Conservation (phyloP, 2,113 vertebrate genomes). For the Antigone vipio region DNA sequence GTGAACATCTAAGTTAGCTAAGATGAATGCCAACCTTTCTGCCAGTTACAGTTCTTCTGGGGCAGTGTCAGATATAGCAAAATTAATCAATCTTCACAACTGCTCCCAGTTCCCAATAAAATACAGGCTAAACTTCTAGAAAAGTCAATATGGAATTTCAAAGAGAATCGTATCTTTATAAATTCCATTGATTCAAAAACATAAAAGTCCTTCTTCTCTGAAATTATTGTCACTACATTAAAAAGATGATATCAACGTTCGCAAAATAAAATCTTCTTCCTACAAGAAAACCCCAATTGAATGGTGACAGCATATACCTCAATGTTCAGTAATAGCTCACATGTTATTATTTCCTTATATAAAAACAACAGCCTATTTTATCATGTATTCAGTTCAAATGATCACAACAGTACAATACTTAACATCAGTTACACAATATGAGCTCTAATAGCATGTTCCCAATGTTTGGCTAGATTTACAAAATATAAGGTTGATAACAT, state of each 20-base stretch:
- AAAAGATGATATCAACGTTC: not conserved
- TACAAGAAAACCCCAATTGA: not conserved
- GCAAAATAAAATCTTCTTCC: not conserved
- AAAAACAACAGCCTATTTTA: not conserved
- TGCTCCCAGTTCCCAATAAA: not conserved
- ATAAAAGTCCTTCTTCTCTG: not conserved
- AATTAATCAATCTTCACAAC: slow-evolving; percentile 28
- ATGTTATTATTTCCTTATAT: not conserved
- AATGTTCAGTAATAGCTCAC: not conserved
- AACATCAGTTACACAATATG: not conserved
- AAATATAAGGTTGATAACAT: not conserved
- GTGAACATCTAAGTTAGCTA: not conserved
- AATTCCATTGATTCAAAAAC: slow-evolving; percentile 23
- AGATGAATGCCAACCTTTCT: slow-evolving; percentile 9
- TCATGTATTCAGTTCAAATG: not conserved
- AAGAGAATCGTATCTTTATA: not conserved
- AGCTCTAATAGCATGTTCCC: not conserved
- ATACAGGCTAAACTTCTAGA: not conserved
- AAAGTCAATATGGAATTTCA: slow-evolving; percentile 42
- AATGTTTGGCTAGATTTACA: not conserved
- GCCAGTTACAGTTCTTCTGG: not conserved
- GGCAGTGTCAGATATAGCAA: not conserved
- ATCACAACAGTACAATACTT: not conserved
- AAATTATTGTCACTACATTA: not conserved
- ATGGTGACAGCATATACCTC: not conserved